Evolutionary conservation across 2,113 vertebrate genomes (phyloP).

Genomic region (Marmota flaviventris): DNA sequence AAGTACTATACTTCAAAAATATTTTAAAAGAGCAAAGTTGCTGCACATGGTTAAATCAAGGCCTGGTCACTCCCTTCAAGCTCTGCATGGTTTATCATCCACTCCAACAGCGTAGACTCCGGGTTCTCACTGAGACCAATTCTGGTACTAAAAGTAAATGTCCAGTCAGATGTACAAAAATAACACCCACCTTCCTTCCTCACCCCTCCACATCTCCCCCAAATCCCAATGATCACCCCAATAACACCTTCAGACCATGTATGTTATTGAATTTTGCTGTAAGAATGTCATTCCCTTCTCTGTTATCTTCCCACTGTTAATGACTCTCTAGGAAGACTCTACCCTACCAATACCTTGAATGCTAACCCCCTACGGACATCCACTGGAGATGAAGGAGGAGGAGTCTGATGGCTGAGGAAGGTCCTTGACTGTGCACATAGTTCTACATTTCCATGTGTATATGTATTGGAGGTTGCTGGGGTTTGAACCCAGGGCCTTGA

Average conservation of each 20-base stretch:
- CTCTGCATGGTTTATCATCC: not conserved
- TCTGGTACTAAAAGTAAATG: not conserved
- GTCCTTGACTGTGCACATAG: not conserved
- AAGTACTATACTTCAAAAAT: conserved; percentile 47
- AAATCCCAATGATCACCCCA: not conserved
- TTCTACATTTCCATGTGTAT: not conserved
- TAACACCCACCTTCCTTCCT: not conserved
- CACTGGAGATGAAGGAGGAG: not conserved
- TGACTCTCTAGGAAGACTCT: not conserved
- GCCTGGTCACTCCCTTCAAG: not conserved
- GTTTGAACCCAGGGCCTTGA: not conserved
- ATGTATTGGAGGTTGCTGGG: not conserved
- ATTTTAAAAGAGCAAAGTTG: conserved; percentile 58
- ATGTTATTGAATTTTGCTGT: not conserved
- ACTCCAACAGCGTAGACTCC: not conserved
- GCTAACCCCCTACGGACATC: not conserved
- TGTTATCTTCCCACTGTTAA: not conserved
- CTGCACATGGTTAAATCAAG: not conserved
- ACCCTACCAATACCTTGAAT: not conserved
- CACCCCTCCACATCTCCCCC: not conserved
- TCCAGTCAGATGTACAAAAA: not conserved
- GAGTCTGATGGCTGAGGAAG: not conserved
- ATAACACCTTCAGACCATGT: not conserved
- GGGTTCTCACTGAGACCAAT: conserved; percentile 15
- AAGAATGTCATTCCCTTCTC: not conserved